Base-by-base conservation (phyloP, 2,888 invertebrate genomes). In the Tenthredo distinguenda region DNA sequence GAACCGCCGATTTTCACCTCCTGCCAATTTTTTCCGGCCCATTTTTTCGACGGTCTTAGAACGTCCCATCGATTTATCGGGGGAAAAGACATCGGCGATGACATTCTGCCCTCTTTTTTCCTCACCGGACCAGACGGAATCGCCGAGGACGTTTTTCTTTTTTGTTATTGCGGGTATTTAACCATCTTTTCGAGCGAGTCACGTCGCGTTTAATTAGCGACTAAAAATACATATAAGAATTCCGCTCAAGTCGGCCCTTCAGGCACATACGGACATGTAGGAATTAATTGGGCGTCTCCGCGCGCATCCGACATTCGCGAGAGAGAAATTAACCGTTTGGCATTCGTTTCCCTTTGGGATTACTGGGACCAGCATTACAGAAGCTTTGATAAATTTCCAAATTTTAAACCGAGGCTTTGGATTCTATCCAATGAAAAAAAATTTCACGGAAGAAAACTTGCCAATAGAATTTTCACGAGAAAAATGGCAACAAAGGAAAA, bases 211-310 rank as follows among this genome's bases (percentile, higher is more conserved):
- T 76, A 84, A 76, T 84, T 84, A 77, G 43, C 84, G 76, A 43
- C 76, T 15, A 26, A 37, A 84, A 84, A 84, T 76, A 76, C 84
- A 34, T 55, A 31, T 34, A 34, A 34, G 77, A 77, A 77, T 77
- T 50, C 55, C 31, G 15, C 15, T 34, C 55, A 12, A 84, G 5
- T 50, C 37, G 84, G n/a, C 21, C 15, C 82, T 34, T 47, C 62
- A 15, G 12, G 50, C 31, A 15, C 62, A 68, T 18, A 84, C 68
- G 71, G 50, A 37, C 79, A 71, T 85, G 85, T 79, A 58, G 34
- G 65, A 85, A 85, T 85, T 79, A 85, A 85, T 85, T 85, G 85
- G 76, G 65, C 85, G 79, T 47, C 62, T 40, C 84, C 37, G 26
- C 55, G 34, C 37, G 37, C 82, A 62, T 40, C 15, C 31, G 68